Evolutionary conservation across 2,113 vertebrate species (phyloP).

Genomic region (Rynchops niger): DNA sequence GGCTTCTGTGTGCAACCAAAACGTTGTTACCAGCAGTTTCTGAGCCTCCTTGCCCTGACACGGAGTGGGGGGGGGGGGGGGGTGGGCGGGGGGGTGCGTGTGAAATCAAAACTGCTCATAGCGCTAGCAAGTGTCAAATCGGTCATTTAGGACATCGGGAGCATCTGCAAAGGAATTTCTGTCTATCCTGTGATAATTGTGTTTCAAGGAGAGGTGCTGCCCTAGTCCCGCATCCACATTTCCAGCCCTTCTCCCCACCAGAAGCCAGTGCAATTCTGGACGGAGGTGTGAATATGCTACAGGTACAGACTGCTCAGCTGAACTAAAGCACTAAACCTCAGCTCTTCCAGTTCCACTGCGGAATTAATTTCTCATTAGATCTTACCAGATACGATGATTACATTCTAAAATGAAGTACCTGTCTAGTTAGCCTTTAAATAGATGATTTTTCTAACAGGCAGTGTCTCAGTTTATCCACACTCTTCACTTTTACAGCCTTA

Average conservation of each 20-base stretch:
- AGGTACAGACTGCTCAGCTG: not conserved
- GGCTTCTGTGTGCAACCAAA: not conserved
- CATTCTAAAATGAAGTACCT: not conserved
- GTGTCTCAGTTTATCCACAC: not conserved
- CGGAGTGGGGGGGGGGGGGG: too few relatives aligned
- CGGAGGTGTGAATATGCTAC: not conserved
- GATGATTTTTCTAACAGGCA: not conserved
- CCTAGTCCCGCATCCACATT: not conserved
- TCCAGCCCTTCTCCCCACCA: not conserved
- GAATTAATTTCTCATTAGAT: not conserved
- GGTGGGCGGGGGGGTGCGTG: accelerated
- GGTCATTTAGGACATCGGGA: not conserved
- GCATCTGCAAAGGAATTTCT: not conserved
- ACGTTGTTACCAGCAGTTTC: not conserved
- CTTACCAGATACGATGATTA: not conserved
- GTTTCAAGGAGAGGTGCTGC: not conserved
- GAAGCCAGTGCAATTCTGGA: not conserved
- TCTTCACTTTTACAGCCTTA: not conserved
- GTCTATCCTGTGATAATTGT: not conserved
- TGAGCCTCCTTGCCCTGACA: not conserved
- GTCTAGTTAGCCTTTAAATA: not conserved
- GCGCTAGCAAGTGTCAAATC: not conserved
- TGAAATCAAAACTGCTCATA: not conserved
- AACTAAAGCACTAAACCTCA: not conserved
- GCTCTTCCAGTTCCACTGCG: not conserved